Conservation (phyloP, 2,797 vertebrate genomes). For the Enteromius radiatus region DNA sequence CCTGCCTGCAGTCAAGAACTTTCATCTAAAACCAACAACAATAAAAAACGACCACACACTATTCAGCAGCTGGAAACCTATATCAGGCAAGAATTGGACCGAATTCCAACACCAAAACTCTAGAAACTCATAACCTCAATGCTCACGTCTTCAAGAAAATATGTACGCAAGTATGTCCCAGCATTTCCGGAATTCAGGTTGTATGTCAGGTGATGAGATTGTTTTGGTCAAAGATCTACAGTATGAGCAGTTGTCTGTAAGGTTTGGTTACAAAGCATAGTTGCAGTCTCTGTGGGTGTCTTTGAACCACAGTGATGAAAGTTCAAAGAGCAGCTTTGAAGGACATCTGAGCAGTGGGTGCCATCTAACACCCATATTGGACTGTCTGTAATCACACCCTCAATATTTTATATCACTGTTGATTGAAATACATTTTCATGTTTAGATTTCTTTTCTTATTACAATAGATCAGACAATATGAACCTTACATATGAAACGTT, state of each 20-base stretch:
- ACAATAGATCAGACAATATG: not conserved
- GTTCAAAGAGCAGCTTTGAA: slow-evolving; percentile 50
- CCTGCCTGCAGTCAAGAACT: too few relatives aligned
- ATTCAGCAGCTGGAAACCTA: too few relatives aligned
- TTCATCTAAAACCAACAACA: too few relatives aligned
- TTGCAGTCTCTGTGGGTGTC: slow-evolving; percentile 34
- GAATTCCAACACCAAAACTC: too few relatives aligned
- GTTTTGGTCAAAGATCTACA: slow-evolving; percentile 25
- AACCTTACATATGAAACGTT: not conserved
- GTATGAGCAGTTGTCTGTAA: not conserved
- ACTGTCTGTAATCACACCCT: not conserved
- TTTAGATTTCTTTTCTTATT: not conserved
- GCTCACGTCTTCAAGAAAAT: too few relatives aligned
- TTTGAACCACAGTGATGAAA: slow-evolving; percentile 21
- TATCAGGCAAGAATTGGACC: too few relatives aligned
- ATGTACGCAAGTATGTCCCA: too few relatives aligned
- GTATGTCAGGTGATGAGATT: slow-evolving; percentile 22
- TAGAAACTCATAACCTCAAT: too few relatives aligned
- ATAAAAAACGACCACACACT: too few relatives aligned
- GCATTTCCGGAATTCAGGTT: too few relatives aligned
- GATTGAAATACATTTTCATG: not conserved
- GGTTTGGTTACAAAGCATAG: not conserved
- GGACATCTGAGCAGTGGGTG: slow-evolving; percentile 45
- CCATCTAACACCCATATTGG: slow-evolving; percentile 25
- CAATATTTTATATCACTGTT: not conserved